These are phyloP conservation scores for Ommatoiulus sabulosus DNA, from an alignment of 2,888 invertebrate genomes.

Conservation along the genomic window DNA sequence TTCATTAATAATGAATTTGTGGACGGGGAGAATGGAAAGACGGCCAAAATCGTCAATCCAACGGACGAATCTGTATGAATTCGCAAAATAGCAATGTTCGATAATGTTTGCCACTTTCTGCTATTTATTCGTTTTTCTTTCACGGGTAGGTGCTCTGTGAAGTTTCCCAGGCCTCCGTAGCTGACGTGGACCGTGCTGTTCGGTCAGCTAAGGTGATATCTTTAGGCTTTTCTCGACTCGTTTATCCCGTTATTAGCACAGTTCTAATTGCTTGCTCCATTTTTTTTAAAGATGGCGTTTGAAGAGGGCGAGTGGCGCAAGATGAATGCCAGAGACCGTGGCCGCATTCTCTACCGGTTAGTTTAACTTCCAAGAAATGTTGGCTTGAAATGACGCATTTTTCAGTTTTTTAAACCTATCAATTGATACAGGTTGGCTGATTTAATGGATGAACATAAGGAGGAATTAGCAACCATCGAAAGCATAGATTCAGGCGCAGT, in stretches of 20 bases:
- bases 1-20: slow-evolving; percentile 93
- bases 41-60: slow-evolving; percentile 78
- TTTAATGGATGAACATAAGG: slow-evolving; percentile 93
- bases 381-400: no score
- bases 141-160: slow-evolving; percentile 67
- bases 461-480: slow-evolving; percentile 95
- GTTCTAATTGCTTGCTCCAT: not conserved
- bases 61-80: slow-evolving; percentile 80
- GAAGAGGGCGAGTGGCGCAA: slow-evolving; percentile 92
- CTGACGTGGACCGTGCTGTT: slow-evolving; percentile 90
- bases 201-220: slow-evolving; percentile 80
- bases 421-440: slow-evolving; percentile 80
- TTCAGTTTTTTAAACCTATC: slow-evolving; percentile 58
- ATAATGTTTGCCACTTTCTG: not conserved
- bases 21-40: slow-evolving; percentile 70
- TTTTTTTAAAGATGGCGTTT: slow-evolving; percentile 74
- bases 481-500: slow-evolving; percentile 95
- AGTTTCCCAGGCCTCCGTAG: slow-evolving; percentile 77
- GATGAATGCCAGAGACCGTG: slow-evolving; percentile 92
- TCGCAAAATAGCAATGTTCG: not conserved
- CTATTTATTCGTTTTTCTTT: not conserved
- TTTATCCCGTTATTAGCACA: not conserved
- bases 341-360: slow-evolving; percentile 82
- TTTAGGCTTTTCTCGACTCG: not conserved
- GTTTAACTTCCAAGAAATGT: slow-evolving; percentile 59